Conservation (phyloP, 2,797 vertebrate species). For the Enteromius anoplus region DNA sequence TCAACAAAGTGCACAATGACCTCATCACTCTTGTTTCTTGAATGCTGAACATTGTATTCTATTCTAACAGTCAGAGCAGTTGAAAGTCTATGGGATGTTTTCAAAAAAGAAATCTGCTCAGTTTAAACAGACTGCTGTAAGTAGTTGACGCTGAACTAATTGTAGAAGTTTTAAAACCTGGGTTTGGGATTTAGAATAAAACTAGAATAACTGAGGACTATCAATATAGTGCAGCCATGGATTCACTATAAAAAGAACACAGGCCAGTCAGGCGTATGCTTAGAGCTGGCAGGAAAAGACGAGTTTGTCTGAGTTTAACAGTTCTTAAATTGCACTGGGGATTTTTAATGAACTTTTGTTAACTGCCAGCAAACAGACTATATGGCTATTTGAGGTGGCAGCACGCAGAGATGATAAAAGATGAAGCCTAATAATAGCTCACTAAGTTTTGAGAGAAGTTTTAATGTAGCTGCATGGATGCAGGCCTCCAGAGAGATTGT, state of each 20-base stretch:
- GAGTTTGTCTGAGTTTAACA: constrained; percentile 18
- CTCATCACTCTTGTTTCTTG: not conserved
- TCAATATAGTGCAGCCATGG: not conserved
- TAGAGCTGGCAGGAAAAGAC: constrained; percentile 17
- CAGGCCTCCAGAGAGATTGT: constrained; percentile 7
- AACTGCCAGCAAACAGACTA: constrained; percentile 39
- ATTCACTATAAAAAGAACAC: constrained; percentile 25
- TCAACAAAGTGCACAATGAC: constrained; percentile 1
- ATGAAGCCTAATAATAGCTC: constrained; percentile 43
- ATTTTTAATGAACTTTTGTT: constrained; percentile 22
- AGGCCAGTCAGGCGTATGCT: constrained; percentile 3
- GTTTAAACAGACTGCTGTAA: not conserved
- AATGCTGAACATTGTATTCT: constrained; percentile 5
- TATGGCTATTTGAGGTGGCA: constrained; percentile 36
- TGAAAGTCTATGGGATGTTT: not conserved
- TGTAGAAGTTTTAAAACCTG: not conserved
- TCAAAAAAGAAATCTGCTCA: not conserved
- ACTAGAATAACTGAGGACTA: not conserved
- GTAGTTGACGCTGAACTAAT: not conserved
- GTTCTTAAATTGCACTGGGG: constrained; percentile 16
- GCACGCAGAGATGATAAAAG: constrained; percentile 16
- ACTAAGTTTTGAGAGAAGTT: constrained; percentile 15
- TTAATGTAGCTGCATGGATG: not conserved
- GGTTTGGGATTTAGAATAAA: not conserved
- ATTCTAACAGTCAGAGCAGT: not conserved